Conservation (phyloP, 2,797 vertebrate species). For the Onychomys torridus region DNA sequence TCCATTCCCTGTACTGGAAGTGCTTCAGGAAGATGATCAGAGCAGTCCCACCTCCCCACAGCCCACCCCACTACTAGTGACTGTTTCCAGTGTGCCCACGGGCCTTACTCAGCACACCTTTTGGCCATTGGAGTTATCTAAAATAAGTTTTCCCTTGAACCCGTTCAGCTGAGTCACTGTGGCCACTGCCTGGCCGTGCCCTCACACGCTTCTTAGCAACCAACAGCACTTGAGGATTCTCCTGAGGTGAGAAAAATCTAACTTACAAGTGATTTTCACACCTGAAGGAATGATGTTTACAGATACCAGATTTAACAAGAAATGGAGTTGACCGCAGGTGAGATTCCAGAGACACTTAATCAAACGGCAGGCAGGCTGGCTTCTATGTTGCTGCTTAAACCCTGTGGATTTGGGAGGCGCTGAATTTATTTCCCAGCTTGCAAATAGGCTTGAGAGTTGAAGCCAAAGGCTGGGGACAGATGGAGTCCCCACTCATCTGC, state of each 20-base stretch:
- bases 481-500: neutral
- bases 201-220: accelerated
- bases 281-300: neutral
- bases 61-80: neutral
- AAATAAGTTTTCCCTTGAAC: neutral
- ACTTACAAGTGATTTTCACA: neutral
- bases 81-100: accelerated
- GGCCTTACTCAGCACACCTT: neutral
- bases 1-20: neutral
- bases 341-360: neutral
- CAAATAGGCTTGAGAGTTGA: neutral
- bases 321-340: accelerated
- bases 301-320: accelerated
- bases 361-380: too few species aligned
- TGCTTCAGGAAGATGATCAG: neutral
- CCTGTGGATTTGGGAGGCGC: accelerated
- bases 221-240: accelerated
- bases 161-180: accelerated
- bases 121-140: neutral
- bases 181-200: accelerated
- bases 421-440: neutral
- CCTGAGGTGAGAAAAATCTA: neutral
- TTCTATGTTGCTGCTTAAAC: accelerated
- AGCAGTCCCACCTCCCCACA: accelerated
- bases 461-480: neutral